Evolutionary conservation across 2,888 invertebrate genomes (phyloP).

Genomic region (Agrotis clavis): DNA sequence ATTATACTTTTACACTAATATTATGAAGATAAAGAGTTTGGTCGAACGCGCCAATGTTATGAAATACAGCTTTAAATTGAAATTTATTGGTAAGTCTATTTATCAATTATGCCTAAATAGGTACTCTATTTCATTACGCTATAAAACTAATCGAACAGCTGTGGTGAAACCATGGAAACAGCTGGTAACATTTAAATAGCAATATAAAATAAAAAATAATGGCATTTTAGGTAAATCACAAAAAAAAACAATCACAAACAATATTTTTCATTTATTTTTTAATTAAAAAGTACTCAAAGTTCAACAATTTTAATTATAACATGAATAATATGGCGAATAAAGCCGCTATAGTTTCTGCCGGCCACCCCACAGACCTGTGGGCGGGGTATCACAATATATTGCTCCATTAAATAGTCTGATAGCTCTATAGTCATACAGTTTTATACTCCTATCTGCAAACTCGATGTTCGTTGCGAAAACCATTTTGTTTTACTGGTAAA

Average conservation of each 20-base stretch:
- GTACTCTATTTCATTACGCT: no score
- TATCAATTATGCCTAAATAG: no score
- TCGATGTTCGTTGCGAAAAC: constrained; percentile 33
- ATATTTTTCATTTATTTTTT: background rate
- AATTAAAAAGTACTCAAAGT: constrained; percentile 18
- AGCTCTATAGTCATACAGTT: constrained; percentile 41
- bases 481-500: constrained; percentile 36
- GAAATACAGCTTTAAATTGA: no score
- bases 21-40: no score
- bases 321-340: constrained; percentile 24
- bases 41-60: no score
- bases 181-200: no score
- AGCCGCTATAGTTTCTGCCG: constrained; percentile 1
- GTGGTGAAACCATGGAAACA: no score
- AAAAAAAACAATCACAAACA: background rate
- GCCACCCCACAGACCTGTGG: constrained; percentile 39
- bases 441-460: constrained; percentile 36
- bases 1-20: no score
- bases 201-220: background rate
- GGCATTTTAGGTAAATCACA: background rate
- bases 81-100: no score
- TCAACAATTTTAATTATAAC: constrained; percentile 26
- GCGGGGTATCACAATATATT: constrained; percentile 52
- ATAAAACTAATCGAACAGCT: no score
- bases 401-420: constrained; percentile 57